phyloP scores from a whole-genome alignment of 1,140 invertebrate genomes.

The Phocides pigmalion region DNA sequence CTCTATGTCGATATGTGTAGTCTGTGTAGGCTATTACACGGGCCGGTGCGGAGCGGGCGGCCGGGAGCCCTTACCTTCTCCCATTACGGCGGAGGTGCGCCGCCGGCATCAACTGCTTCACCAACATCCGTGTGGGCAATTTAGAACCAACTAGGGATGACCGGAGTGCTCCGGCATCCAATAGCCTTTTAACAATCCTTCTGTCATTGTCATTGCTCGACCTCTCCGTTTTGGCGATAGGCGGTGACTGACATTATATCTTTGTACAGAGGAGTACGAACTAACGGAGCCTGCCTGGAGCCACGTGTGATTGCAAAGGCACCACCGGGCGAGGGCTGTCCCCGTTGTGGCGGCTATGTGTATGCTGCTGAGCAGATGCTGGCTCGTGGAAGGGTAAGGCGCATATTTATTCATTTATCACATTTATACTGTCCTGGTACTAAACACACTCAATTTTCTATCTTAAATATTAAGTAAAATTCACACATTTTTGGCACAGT shows the following conservation, averaged over 20 bases:
- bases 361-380: constrained; percentile 98
- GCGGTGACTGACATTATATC: constrained; percentile 45
- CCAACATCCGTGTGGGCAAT: constrained; percentile 63
- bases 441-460: neutral
- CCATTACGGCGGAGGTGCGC: constrained; percentile 85
- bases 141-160: constrained; percentile 59
- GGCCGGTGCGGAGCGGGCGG: constrained; percentile 77
- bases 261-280: constrained; percentile 67
- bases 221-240: constrained; percentile 28
- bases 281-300: constrained; percentile 86
- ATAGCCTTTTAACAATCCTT: constrained; percentile 77
- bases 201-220: constrained; percentile 62
- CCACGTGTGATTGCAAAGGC: constrained; percentile 91
- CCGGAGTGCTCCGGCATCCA: constrained; percentile 60
- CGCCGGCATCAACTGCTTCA: constrained; percentile 74
- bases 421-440: too few relatives aligned
- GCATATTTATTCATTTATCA: neutral
- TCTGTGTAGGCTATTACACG: constrained; percentile 52
- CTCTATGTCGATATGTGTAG: constrained; percentile 73
- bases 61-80: constrained; percentile 85
- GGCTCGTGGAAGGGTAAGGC: constrained; percentile 93
- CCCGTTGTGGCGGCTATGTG: constrained; percentile 95
- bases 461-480: neutral
- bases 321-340: constrained; percentile 94
- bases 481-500: too few relatives aligned